Evolutionary conservation across 1,140 invertebrate genomes (phyloP).

Genomic region (Akabosia matsudoensis): DNA sequence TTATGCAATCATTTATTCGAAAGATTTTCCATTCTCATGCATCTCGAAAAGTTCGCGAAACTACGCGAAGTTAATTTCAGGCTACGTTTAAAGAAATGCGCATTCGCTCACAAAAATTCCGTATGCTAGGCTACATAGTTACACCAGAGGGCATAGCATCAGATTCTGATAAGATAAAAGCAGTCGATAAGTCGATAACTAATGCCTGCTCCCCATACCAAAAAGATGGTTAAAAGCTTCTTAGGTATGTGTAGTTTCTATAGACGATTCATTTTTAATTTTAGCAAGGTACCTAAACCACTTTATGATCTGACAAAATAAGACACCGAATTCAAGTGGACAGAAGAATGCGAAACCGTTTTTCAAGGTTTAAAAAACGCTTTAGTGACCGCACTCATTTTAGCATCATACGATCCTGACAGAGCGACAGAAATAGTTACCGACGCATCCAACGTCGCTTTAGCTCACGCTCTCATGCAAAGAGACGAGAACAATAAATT

Average conservation of each 20-base stretch:
- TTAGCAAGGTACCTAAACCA: conserved; percentile 47
- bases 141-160: background rate
- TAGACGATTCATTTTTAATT: conserved; percentile 49
- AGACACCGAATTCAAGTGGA: background rate
- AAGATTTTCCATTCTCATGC: background rate
- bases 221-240: background rate
- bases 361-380: background rate
- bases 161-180: background rate
- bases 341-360: background rate
- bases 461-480: background rate
- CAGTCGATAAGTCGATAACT: background rate
- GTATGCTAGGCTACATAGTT: background rate
- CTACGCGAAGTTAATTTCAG: background rate
- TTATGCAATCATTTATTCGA: background rate
- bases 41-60: background rate
- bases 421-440: background rate
- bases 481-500: background rate
- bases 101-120: background rate
- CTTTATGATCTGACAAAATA: background rate
- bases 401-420: background rate
- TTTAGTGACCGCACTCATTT: background rate
- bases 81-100: background rate
- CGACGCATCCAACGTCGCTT: background rate
- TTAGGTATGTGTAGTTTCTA: conserved; percentile 46
- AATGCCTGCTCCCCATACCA: background rate